phyloP scores from a whole-genome alignment of 1,140 invertebrate genomes.

The Papilio machaon region DNA sequence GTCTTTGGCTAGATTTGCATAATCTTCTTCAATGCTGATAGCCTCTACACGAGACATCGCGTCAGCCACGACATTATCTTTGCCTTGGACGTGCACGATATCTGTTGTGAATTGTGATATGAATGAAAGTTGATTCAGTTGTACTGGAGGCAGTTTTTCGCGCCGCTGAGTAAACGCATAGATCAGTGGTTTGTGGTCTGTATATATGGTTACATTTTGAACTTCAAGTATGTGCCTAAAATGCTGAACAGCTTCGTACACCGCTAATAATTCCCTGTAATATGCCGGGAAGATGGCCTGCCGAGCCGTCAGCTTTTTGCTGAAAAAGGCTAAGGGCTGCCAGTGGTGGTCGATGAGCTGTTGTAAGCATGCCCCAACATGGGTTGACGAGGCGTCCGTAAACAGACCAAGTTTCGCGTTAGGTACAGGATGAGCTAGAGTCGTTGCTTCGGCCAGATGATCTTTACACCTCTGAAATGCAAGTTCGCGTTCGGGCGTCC shows the following conservation, averaged over 20 bases:
- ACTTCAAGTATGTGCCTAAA: conserved; percentile 68
- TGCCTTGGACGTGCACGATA: neutral
- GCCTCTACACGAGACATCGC: neutral
- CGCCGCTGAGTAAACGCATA: neutral
- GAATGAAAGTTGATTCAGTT: neutral
- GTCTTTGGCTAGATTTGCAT: neutral
- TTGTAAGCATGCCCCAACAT: conserved; percentile 33
- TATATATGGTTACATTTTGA: conserved; percentile 58
- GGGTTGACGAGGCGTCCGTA: conserved; percentile 38
- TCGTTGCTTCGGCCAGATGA: neutral
- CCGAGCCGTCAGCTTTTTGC: conserved; percentile 54
- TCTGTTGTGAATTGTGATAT: neutral
- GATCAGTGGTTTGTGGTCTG: conserved; percentile 68
- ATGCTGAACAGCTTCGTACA: conserved; percentile 68
- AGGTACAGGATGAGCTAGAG: conserved; percentile 18
- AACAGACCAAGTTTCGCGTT: conserved; percentile 16
- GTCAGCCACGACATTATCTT: neutral
- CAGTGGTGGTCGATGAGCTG: conserved; percentile 53
- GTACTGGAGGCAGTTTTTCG: neutral
- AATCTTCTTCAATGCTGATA: neutral
- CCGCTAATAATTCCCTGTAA: conserved; percentile 67
- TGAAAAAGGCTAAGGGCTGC: conserved; percentile 70
- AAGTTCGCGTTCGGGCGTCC: neutral
- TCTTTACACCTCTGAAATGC: conserved; percentile 24
- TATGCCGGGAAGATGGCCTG: conserved; percentile 55